Evolutionary conservation across 2,888 invertebrate species (phyloP), one percentile per base, ranked within the genome.

Genomic region (Saturnia pavonia): DNA sequence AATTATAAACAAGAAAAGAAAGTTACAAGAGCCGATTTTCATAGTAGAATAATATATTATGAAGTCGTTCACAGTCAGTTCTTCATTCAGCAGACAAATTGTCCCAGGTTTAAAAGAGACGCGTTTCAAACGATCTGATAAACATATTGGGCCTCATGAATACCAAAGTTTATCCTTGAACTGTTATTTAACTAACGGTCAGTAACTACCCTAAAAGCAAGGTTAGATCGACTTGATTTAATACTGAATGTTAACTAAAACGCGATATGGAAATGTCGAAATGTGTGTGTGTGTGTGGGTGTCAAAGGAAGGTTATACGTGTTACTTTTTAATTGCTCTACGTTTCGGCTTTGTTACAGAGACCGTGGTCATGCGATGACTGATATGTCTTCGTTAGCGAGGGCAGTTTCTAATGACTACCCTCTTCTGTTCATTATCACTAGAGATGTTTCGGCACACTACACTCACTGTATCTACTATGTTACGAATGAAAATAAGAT

Each of bases 111-210:
- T 73, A 69, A 73, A 79, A 80, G 77, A 72, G 76, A 82, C 77
- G 76, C 74, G 69, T 75, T 78, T 72, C 74, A 73, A 74, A 73
- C 84, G 78, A 91, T 90, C 91, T 84, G 91, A 92, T 92, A 91
- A 90, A 76, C 48, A 72, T 80, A 86, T 86, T 83, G 84, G 83
- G 79, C 79, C 79, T 85, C 86, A 85, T 88, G 89, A 89, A 89
- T 90, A 88, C 84, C 85, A 83, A 87, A 88, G 85, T 84, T 69
- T 75, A 78, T 74, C 92, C 92, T 91, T 92, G 90, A 91, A 90
- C 87, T 78, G 82, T 79, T 83, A 80, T 74, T 70, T 67, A 75
- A 74, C 72, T 76, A 72, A 70, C 77, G 82, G 82, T 81, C 83
- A 82, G 75, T 71, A 71, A 73, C 74, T 78, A 70, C 76, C 82